Evolutionary conservation across 2,797 vertebrate species (phyloP), one percentile per base, ranked within the genome.

Genomic region (Melanotaenia trifasciata): DNA sequence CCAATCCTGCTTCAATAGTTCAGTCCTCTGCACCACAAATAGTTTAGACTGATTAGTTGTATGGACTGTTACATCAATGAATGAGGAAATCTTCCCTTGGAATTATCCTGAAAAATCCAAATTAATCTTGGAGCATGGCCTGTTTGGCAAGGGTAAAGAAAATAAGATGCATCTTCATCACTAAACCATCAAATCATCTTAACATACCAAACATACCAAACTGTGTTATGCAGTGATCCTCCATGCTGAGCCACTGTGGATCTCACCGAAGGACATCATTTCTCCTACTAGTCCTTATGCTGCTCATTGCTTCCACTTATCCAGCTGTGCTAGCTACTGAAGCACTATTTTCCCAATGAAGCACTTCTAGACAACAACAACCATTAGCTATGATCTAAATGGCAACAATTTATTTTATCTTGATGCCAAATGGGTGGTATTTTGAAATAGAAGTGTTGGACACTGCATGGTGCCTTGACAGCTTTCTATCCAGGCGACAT

Each of bases 361-460:
- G n/a, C 26, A 54, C 64, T 76, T 75, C 26, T 9, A 69, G 60
- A 64, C 60, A 69, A 58, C 50, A 70, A 64, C 32, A 74, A 63
- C 40, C 66, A 75, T 75, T 64, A 63, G 40, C 59, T 36, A 51
- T 64, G 40, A 75, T 58, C 73, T 50, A 64, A 75, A 68, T 69
- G 43, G 40, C 26, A 13, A 58, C 53, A 40, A 32, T 58, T 51
- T 40, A 56, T 64, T 64, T 64, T 33, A 64, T 38, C 60, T 64
- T 53, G 22, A 58, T 32, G 26, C 53, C 33, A 58, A 64, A 58
- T 47, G 38, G 58, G 26, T n/a, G 35, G 14, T 54, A 20, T 40
- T 38, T 40, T 58, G 24, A 62, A 16, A 67, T 13, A 43, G 18
- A 58, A 58, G 33, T 68, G 53, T 22, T 61, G 51, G 40, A 32